These are phyloP conservation scores for Thalassoma bifasciatum DNA, from an alignment of 2,113 vertebrate species.

Conservation along the genomic window DNA sequence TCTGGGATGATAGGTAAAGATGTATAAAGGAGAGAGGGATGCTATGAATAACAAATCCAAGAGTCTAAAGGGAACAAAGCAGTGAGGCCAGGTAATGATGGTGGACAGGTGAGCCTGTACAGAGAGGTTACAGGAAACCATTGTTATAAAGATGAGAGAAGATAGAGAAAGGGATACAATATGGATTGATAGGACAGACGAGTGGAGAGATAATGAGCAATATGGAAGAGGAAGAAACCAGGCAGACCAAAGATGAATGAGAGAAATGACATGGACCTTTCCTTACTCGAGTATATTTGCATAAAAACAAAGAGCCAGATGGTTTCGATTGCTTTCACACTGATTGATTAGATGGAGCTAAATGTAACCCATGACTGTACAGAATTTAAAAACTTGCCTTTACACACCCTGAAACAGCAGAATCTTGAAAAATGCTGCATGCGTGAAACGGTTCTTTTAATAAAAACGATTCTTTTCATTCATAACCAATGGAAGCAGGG, in stretches of 20 bases:
- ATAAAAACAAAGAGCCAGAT: background rate
- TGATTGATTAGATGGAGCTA: background rate
- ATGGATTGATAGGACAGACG: background rate
- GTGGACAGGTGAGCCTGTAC: background rate
- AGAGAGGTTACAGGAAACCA: background rate
- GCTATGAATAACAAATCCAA: background rate
- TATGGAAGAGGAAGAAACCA: background rate
- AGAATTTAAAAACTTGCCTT: background rate
- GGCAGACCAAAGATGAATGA: background rate
- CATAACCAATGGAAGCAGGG: background rate
- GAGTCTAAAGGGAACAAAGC: background rate
- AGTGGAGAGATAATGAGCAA: background rate
- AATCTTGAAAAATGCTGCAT: too few relatives aligned
- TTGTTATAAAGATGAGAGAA: background rate
- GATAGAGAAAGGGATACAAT: background rate
- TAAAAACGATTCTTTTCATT: background rate
- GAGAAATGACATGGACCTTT: background rate
- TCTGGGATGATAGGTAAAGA: too few relatives aligned
- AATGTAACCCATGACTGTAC: background rate
- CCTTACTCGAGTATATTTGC: background rate
- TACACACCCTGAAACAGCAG: background rate
- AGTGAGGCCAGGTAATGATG: slow-evolving; percentile 1
- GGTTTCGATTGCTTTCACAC: background rate
- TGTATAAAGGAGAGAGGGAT: slow-evolving; percentile 5
- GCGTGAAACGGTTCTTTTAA: too few relatives aligned